Percentiles rank a stretch among this genome's conserved stretches.
These are phyloP conservation scores for Clinocottus analis DNA, from an alignment of 2,113 vertebrate genomes.

Conservation along the genomic window DNA sequence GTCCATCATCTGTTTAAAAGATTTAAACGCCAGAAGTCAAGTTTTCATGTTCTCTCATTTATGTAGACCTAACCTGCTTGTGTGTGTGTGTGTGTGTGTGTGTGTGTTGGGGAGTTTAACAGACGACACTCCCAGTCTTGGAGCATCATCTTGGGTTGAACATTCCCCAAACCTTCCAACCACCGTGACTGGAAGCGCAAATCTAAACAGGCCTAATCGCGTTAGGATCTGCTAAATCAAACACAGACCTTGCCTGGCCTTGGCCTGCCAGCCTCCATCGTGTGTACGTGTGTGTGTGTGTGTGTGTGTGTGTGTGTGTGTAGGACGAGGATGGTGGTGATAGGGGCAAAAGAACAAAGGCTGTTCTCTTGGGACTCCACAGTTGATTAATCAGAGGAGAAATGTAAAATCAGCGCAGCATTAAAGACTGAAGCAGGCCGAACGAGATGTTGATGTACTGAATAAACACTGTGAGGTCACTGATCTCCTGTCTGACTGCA, in stretches of 20 bases:
- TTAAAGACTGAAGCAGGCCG: conserved; percentile 30
- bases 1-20: neutral
- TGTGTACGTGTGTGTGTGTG: conserved; percentile 26
- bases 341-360: conserved; percentile 59
- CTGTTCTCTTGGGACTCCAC: conserved; percentile 43
- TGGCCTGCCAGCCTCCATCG: conserved; percentile 45
- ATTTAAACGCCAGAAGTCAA: neutral
- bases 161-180: conserved; percentile 58
- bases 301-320: conserved; percentile 34
- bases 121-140: conserved; percentile 5
- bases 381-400: conserved; percentile 65
- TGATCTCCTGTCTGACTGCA: conserved; percentile 12
- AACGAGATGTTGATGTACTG: conserved; percentile 21
- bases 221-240: conserved; percentile 76
- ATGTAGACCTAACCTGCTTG: neutral
- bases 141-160: conserved; percentile 24
- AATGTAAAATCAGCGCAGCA: conserved; percentile 52
- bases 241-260: conserved; percentile 65
- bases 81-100: conserved; percentile 8
- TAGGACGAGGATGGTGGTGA: conserved; percentile 36
- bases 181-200: conserved; percentile 69
- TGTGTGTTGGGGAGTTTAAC: neutral
- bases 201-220: conserved; percentile 78
- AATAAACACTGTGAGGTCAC: conserved; percentile 48
- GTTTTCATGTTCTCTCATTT: neutral